Base-by-base conservation (phyloP, 2,797 vertebrate genomes). In the Falco biarmicus region DNA sequence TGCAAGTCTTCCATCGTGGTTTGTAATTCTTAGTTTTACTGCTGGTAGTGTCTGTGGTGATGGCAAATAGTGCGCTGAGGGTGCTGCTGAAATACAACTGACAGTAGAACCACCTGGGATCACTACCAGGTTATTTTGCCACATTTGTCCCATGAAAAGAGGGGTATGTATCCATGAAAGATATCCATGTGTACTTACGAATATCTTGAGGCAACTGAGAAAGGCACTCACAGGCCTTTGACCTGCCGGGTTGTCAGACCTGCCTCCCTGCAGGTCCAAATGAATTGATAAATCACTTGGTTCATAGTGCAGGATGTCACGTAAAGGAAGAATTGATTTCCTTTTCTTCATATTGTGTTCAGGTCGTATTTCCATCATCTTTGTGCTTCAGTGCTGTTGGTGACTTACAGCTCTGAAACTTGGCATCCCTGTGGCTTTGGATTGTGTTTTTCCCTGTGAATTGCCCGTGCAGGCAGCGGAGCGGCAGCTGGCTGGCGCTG, bases 1-100 rank as follows among this genome's bases (percentile, higher is more conserved):
- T 25, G 13, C 0, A 2, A 54, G 28, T 56, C 28, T 65, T 54
- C 51, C 3, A 0, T 17, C 18, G 13, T 0, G 0, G 10, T 13
- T 28, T 37, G 22, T 31, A 3, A 10, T 28, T 65, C 70, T 78
- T 16, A 63, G 54, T 32, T 53, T 10, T 43, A 6, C 25, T 84
- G 47, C 78, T 64, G 41, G 10, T 11, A 19, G 12, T 2, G 25
- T 13, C 10, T 68, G 53, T 61, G 54, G 43, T 26, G 79, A 26
- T 91, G 57, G 37, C 37, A 39, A 39, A 39, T 39, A 39, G 37
- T 39, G 37, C 11, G 11, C 37, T 39, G 37, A 39, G 37, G 37
- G 37, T 39, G 37, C 65, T 68, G 65, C 66, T 71, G 66, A 53
- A 34, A 25, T n/a, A 64, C 73, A 88, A 0, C 28, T 20, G 53